phyloP scores from a whole-genome alignment of 2,888 invertebrate species.

The Lasioglossum morio region DNA sequence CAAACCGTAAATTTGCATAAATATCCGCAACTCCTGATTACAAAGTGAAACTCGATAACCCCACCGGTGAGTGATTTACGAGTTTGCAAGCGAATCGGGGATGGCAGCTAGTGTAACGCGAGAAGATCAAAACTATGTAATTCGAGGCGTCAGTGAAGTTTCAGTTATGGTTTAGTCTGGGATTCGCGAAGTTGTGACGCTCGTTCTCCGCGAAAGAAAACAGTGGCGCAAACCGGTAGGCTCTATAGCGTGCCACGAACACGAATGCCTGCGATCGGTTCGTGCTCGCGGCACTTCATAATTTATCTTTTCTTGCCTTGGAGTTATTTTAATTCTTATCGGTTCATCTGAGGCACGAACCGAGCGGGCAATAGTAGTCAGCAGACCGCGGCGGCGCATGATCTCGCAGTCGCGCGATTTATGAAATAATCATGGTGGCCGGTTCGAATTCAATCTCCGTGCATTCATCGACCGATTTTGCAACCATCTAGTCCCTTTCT shows the following conservation, averaged over 20 bases:
- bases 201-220: not conserved
- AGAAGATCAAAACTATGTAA: not conserved
- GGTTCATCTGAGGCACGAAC: conserved; percentile 10
- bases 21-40: not conserved
- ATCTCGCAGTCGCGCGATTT: conserved; percentile 49
- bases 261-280: conserved; percentile 1
- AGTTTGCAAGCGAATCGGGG: not conserved
- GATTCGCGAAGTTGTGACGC: not conserved
- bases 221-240: not conserved
- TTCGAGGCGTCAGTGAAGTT: conserved; percentile 3
- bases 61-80: not conserved
- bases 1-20: conserved; percentile 7
- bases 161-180: not conserved
- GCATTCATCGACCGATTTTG: conserved; percentile 26
- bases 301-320: not conserved
- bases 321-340: conserved; percentile 20
- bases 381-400: conserved; percentile 48
- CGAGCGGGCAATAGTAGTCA: conserved; percentile 10
- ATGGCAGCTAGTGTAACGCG: conserved; percentile 5
- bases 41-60: conserved; percentile 14
- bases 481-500: not conserved
- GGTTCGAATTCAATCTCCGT: conserved; percentile 34
- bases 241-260: not conserved
- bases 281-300: not conserved
- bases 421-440: conserved; percentile 62